phyloP scores from a whole-genome alignment of 2,113 vertebrate species.

The Pelecanus crispus region DNA sequence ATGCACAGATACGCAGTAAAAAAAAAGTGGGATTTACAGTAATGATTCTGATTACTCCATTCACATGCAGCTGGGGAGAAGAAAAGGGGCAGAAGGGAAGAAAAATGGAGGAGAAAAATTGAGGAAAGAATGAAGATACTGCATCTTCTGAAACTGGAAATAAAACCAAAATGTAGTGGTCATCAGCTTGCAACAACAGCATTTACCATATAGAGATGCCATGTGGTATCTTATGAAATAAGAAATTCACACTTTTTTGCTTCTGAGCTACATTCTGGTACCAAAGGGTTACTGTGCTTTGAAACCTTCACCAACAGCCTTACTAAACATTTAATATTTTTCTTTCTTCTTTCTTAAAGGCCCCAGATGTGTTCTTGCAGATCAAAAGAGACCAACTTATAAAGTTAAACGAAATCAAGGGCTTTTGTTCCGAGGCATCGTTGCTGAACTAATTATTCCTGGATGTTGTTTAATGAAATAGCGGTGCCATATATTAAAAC shows the following conservation, averaged over 20 bases:
- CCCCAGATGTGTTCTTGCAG: conserved; percentile 80
- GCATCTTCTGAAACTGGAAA: not conserved
- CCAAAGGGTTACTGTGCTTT: conserved; percentile 73
- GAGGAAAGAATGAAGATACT: not conserved
- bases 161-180: not conserved
- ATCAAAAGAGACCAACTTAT: conserved; percentile 81
- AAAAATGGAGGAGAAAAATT: not conserved
- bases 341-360: conserved; percentile 79
- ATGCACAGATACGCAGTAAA: not conserved
- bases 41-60: not conserved
- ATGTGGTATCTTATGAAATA: not conserved
- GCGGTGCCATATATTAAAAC: conserved; percentile 75
- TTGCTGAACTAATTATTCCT: conserved; percentile 84
- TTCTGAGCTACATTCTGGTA: conserved; percentile 10
- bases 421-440: conserved; percentile 81
- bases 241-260: not conserved
- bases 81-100: not conserved
- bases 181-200: not conserved
- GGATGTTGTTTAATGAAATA: conserved; percentile 83
- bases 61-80: not conserved
- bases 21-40: not conserved
- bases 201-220: not conserved
- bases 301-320: conserved; percentile 61
- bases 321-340: conserved; percentile 73
- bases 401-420: conserved; percentile 78